Conservation (phyloP, 2,113 vertebrate species). For the Colinus virginianus region DNA sequence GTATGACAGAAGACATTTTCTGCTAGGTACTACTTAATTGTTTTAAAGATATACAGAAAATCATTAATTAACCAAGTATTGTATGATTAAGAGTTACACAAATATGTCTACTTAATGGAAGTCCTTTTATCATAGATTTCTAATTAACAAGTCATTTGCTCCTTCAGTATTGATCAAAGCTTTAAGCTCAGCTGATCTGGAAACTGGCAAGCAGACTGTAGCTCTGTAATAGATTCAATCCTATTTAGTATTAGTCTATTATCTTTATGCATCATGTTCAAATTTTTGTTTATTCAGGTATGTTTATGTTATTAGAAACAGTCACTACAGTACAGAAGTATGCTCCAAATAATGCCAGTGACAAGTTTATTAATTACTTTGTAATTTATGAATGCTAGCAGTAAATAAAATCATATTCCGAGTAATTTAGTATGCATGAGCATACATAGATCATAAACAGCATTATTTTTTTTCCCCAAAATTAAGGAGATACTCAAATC, state of each 20-base stretch:
- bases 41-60: background rate
- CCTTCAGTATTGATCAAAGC: background rate
- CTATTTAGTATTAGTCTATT: background rate
- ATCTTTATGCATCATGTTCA: background rate
- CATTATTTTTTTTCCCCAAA: background rate
- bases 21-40: background rate
- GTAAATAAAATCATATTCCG: background rate
- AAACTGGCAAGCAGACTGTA: background rate
- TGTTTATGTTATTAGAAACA: background rate
- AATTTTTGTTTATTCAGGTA: background rate
- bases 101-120: background rate
- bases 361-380: background rate
- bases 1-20: background rate
- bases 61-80: background rate
- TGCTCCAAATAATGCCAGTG: background rate
- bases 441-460: fast-evolving
- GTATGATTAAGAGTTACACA: background rate
- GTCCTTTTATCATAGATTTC: background rate
- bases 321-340: background rate
- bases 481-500: background rate
- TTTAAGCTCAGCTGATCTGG: background rate
- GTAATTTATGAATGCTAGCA: background rate
- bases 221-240: background rate
- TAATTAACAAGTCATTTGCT: background rate
- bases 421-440: background rate